Conservation (phyloP, 2,113 vertebrate genomes). For the Cyanoderma ruficeps region DNA sequence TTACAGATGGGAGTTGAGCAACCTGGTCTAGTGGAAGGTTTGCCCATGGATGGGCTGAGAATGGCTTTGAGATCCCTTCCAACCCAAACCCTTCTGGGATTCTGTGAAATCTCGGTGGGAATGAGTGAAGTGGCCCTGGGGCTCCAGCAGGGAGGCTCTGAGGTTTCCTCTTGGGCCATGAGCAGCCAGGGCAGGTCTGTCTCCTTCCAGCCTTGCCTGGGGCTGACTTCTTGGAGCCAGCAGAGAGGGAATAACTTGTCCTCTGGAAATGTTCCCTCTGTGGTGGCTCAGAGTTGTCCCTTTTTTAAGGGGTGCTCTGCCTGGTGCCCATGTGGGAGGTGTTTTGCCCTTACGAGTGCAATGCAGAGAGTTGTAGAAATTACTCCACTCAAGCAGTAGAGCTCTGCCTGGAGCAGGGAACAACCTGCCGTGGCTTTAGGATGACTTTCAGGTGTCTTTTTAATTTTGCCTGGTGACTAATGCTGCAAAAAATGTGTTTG, state of each 20-base stretch:
- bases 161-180: not conserved
- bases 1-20: not conserved
- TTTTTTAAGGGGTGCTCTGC: not conserved
- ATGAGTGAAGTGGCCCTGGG: not conserved
- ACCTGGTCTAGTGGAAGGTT: not conserved
- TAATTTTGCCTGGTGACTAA: not conserved
- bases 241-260: not conserved
- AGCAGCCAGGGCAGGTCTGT: not conserved
- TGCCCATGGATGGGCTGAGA: not conserved
- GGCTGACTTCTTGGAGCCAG: not conserved
- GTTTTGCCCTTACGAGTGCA: not conserved
- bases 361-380: fast-evolving
- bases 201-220: not conserved
- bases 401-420: not conserved
- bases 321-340: fast-evolving
- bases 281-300: not conserved
- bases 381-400: not conserved
- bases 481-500: fast-evolving
- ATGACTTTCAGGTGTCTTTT: not conserved
- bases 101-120: not conserved
- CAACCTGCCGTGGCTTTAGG: not conserved
- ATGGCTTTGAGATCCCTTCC: not conserved
- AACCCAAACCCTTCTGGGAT: too few relatives aligned
- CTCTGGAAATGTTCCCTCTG: not conserved
- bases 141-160: not conserved